Evolutionary conservation across 2,113 vertebrate species (phyloP), one percentile per base, ranked within the genome.

Genomic region (Osmerus mordax): DNA sequence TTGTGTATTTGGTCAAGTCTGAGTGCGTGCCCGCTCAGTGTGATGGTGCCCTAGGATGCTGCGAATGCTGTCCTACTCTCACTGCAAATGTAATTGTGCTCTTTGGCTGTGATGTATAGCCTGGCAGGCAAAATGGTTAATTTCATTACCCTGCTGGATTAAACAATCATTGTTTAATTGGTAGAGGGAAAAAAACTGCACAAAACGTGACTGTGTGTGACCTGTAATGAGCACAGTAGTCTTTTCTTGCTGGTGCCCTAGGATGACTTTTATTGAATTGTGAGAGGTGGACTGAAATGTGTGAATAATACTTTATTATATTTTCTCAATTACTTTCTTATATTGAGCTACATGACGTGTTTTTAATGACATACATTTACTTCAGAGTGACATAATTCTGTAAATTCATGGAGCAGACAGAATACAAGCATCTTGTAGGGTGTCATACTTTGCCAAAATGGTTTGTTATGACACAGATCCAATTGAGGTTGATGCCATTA

Each of bases 71-170:
- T 74, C 67, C 81, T 64, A 18, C 68, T 54, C 32, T 67, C 41
- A 67, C 47, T n/a, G 13, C 13, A 47, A 75, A 75, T 78, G 72
- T 67, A 75, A 80, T 74, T 81, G 78, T 75, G 72, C 69, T 70
- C 58, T 78, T 68, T 69, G 71, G 66, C 61, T 60, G 61, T 78
- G 76, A 75, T 84, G 72, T 28, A 76, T 52, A 65, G 70, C 53
- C 71, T 29, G 54, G 41, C 3, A 23, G 78, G 81, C 76, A 70
- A 75, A 83, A 89, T 87, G 84, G 81, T 86, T 87, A 76, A 89
- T 89, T 84, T 76, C 70, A 85, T 89, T 87, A 82, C 64, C 60
- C 62, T 28, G n/a, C 75, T 78, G 73, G 79, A 77, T 88, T 80
- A 81, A 84, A 86, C 78, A 75, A 75, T 73, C 75, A 64, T 51